Evolutionary conservation across 2,888 invertebrate species (phyloP).

Genomic region (Argyresthia goedartella): DNA sequence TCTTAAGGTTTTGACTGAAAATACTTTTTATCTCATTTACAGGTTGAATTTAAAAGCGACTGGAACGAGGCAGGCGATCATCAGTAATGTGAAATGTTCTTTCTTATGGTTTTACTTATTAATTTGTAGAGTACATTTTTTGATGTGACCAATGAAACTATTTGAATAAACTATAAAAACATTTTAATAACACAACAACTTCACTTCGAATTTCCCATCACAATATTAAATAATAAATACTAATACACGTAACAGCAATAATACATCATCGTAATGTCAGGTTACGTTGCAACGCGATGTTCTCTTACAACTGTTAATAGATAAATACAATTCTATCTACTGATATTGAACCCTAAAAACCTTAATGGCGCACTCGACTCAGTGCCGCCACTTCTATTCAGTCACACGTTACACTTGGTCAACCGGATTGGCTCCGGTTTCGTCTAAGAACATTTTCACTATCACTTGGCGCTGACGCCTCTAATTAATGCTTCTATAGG

Average conservation of each 20-base stretch:
- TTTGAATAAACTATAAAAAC: conserved; percentile 26
- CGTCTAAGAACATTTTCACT: too few species aligned
- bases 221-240: conserved; percentile 19
- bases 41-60: too few species aligned
- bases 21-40: too few species aligned
- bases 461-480: too few species aligned
- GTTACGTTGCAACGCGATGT: conserved; percentile 23
- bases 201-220: conserved; percentile 54
- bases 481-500: conserved; percentile 9
- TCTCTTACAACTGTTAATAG: neutral
- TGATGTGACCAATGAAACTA: neutral
- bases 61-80: too few species aligned
- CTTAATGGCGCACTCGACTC: neutral
- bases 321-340: neutral
- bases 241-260: conserved; percentile 41
- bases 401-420: conserved; percentile 5
- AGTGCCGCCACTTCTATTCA: neutral
- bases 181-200: conserved; percentile 55
- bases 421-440: neutral
- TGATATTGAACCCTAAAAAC: neutral
- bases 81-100: too few species aligned
- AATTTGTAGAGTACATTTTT: too few species aligned
- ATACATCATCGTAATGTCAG: conserved; percentile 37
- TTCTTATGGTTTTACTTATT: too few species aligned
- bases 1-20: too few species aligned